Percentiles rank a stretch among this genome's conserved stretches.
Evolutionary conservation across 2,113 vertebrate genomes (phyloP).

Genomic region (Clarias batrachus): DNA sequence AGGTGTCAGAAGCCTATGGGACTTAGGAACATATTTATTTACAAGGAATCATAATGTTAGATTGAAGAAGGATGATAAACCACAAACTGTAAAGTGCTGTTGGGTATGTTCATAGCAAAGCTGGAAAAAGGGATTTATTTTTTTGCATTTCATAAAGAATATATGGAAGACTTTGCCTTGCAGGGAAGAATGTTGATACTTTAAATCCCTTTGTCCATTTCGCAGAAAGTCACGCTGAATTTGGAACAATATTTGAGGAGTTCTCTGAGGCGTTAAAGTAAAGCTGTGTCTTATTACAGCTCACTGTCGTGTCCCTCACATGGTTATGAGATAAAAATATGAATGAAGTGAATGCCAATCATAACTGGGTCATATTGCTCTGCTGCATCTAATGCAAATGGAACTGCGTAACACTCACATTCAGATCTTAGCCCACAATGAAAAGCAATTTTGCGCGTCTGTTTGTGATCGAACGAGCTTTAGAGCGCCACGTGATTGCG

Average conservation of each 20-base stretch:
- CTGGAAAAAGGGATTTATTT: slow-evolving; percentile 38
- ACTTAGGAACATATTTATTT: slow-evolving; percentile 46
- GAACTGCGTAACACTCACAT: neutral
- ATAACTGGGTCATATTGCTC: slow-evolving; percentile 20
- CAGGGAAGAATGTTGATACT: slow-evolving; percentile 30
- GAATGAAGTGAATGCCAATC: slow-evolving; percentile 19
- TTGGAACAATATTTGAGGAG: slow-evolving; percentile 41
- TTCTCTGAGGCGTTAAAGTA: slow-evolving; percentile 37
- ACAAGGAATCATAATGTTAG: slow-evolving; percentile 30
- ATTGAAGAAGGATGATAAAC: slow-evolving; percentile 24
- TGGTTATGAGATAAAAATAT: slow-evolving; percentile 40
- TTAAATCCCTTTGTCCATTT: slow-evolving; percentile 45
- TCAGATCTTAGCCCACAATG: neutral
- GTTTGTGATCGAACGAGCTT: slow-evolving; percentile 5
- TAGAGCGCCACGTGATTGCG: neutral
- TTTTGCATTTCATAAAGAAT: slow-evolving; percentile 42
- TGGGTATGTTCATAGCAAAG: slow-evolving; percentile 24
- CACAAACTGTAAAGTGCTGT: slow-evolving; percentile 22
- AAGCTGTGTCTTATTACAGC: slow-evolving; percentile 37
- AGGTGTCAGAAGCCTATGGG: slow-evolving; percentile 45
- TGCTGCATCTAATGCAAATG: slow-evolving; percentile 12
- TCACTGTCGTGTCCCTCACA: slow-evolving; percentile 35
- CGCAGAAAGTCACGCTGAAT: slow-evolving; percentile 34
- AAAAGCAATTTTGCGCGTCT: slow-evolving; percentile 19
- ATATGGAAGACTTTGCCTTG: slow-evolving; percentile 37